These are phyloP conservation scores for Nasua narica DNA, from an alignment of 2,797 vertebrate species.

Conservation along the genomic window DNA sequence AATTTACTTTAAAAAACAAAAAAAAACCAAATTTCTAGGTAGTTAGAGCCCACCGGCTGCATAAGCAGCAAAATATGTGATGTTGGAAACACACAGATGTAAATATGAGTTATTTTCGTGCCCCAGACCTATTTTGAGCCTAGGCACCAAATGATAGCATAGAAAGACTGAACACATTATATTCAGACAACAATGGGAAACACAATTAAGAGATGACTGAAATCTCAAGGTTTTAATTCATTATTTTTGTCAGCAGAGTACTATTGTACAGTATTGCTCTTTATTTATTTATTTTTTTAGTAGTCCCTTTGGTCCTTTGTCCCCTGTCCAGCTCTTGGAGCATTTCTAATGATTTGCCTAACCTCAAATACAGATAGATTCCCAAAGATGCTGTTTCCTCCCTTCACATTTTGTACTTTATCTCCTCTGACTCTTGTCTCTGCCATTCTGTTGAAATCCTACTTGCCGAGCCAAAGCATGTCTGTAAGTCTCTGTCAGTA, in stretches of 20 bases:
- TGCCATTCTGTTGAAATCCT: not conserved
- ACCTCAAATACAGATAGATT: not conserved
- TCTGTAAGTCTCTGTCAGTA: not conserved
- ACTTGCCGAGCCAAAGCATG: not conserved
- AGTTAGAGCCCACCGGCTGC: not conserved
- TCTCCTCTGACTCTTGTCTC: not conserved
- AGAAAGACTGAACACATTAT: too few species aligned
- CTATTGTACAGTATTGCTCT: not conserved
- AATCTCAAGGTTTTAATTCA: not conserved
- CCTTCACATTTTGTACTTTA: too few species aligned
- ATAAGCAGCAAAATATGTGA: not conserved
- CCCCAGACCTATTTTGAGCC: not conserved
- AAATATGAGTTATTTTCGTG: not conserved
- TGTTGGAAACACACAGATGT: not conserved
- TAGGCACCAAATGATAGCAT: not conserved
- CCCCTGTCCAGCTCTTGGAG: not conserved
- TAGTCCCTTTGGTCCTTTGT: not conserved
- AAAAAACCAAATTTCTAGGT: not conserved
- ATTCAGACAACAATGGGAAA: not conserved
- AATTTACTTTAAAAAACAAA: not conserved
- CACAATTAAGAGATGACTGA: not conserved
- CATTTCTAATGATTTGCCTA: not conserved
- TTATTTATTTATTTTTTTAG: not conserved
- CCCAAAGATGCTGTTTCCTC: not conserved
- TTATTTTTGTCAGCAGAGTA: not conserved